Evolutionary conservation across 2,113 vertebrate species (phyloP).

Genomic region (Neotragus moschatus): DNA sequence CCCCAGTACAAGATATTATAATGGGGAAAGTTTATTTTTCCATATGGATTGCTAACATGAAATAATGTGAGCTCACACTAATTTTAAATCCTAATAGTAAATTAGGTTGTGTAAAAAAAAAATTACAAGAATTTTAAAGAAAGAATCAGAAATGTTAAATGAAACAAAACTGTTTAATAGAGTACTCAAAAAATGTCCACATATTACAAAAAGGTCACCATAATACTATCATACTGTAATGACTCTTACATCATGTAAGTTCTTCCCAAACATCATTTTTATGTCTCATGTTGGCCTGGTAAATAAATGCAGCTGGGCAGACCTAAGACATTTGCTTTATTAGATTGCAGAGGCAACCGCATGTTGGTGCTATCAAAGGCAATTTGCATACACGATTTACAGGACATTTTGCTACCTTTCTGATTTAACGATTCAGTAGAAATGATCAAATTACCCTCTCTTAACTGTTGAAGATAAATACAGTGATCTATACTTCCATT

Average conservation of each 20-base stretch:
- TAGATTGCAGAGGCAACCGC: neutral
- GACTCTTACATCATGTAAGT: neutral
- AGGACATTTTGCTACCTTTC: constrained; percentile 33
- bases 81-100: neutral
- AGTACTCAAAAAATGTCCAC: neutral
- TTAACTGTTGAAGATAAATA: neutral
- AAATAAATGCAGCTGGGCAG: neutral
- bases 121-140: neutral
- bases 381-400: constrained; percentile 28
- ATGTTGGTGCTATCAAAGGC: neutral
- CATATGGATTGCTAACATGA: neutral
- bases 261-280: neutral
- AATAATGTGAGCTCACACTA: neutral
- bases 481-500: neutral
- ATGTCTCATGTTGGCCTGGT: neutral
- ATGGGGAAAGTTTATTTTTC: neutral
- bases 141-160: neutral
- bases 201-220: neutral
- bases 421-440: constrained; percentile 40
- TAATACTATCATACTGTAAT: neutral
- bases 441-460: constrained; percentile 21
- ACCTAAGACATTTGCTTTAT: neutral
- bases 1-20: neutral
- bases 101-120: neutral
- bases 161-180: neutral